These are phyloP conservation scores for Cuniculus paca DNA, from an alignment of 2,797 vertebrate species.

Conservation along the genomic window DNA sequence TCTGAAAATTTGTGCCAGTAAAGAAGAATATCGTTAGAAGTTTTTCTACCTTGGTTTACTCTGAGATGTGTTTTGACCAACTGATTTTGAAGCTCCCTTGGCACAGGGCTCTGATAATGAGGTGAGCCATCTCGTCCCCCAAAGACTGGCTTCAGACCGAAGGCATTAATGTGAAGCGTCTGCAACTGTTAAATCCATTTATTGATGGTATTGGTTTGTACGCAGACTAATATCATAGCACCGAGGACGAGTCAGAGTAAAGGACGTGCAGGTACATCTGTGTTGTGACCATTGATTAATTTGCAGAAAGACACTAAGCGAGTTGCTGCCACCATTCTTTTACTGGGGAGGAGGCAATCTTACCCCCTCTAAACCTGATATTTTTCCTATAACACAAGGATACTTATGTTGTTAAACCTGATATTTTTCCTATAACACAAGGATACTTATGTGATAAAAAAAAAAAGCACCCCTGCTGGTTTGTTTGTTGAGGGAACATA, in stretches of 20 bases:
- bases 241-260: constrained; percentile 73
- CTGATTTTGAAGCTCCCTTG: constrained; percentile 69
- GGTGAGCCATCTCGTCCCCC: constrained; percentile 81
- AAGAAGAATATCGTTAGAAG: constrained; percentile 35
- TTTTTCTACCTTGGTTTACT: constrained; percentile 69
- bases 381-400: constrained; percentile 68
- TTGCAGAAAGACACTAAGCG: constrained; percentile 71
- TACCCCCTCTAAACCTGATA: background rate
- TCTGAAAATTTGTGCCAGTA: constrained; percentile 56
- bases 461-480: constrained; percentile 64
- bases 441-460: constrained; percentile 72
- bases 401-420: constrained; percentile 8
- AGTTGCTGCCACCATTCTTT: constrained; percentile 66
- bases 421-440: constrained; percentile 65
- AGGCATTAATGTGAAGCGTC: constrained; percentile 80
- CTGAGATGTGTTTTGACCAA: constrained; percentile 65
- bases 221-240: constrained; percentile 77
- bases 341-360: background rate
- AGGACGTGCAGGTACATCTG: constrained; percentile 71
- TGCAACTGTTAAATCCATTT: constrained; percentile 74
- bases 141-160: constrained; percentile 73
- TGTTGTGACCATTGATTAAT: constrained; percentile 77
- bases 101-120: constrained; percentile 82
- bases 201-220: constrained; percentile 85
- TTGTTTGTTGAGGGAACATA: constrained; percentile 72